These are phyloP conservation scores for Sebastes goodei DNA, from an alignment of 2,797 vertebrate genomes.

Conservation along the genomic window DNA sequence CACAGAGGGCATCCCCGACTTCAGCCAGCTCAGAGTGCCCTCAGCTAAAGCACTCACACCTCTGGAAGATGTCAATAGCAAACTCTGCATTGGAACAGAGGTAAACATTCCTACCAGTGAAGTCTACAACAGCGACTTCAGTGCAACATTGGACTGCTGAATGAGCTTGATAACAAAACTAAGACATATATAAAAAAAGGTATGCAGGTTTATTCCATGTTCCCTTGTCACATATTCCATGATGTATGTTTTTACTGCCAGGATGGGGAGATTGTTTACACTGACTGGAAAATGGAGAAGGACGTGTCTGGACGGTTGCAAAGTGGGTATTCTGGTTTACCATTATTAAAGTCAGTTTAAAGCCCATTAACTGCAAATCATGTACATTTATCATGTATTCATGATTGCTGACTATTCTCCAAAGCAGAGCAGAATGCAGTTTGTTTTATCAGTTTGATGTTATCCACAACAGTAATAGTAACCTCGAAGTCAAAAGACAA, in stretches of 20 bases:
- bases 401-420: background rate
- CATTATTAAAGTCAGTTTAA: background rate
- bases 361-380: background rate
- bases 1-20: conserved; percentile 53
- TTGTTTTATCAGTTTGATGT: background rate
- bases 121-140: background rate
- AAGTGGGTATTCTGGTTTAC: conserved; percentile 79
- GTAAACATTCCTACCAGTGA: conserved; percentile 68
- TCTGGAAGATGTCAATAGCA: conserved; percentile 83
- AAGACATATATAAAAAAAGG: background rate
- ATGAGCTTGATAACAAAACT: background rate
- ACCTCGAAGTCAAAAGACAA: background rate
- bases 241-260: conserved; percentile 56
- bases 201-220: background rate
- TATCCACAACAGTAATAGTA: background rate
- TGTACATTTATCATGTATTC: background rate
- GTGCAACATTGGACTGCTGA: background rate
- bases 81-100: conserved; percentile 89
- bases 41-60: conserved; percentile 71
- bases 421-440: background rate
- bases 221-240: background rate
- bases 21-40: conserved; percentile 71
- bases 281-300: conserved; percentile 89
- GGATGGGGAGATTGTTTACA: conserved; percentile 92
- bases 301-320: conserved; percentile 81